phyloP scores from a whole-genome alignment of 2,797 vertebrate genomes.

The Periparus ater region DNA sequence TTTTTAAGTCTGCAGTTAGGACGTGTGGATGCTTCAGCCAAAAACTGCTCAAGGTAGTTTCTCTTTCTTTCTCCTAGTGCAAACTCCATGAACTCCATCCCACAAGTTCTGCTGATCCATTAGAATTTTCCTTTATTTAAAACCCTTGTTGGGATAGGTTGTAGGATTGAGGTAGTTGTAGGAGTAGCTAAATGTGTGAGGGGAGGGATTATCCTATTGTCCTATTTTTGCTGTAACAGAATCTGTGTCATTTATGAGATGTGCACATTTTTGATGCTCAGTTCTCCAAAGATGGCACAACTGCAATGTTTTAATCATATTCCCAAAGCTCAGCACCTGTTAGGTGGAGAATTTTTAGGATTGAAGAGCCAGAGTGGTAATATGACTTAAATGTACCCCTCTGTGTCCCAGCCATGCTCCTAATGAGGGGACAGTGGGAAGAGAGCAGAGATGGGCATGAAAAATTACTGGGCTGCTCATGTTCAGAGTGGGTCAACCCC shows the following conservation, averaged over 20 bases:
- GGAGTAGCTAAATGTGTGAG: not conserved
- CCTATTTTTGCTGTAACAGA: not conserved
- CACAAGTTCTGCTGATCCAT: not conserved
- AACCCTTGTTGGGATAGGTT: not conserved
- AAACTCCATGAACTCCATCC: not conserved
- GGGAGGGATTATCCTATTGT: not conserved
- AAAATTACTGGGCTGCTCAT: not conserved
- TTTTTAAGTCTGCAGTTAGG: not conserved
- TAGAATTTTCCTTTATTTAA: not conserved
- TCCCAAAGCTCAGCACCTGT: not conserved
- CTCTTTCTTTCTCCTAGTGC: not conserved
- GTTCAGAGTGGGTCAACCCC: not conserved
- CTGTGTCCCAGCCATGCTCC: not conserved
- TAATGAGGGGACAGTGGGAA: not conserved
- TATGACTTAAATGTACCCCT: not conserved
- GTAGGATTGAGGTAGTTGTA: not conserved
- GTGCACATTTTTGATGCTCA: not conserved
- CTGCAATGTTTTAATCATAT: not conserved
- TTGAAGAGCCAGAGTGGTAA: not conserved
- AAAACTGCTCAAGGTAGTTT: slow-evolving; percentile 34
- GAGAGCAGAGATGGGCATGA: not conserved
- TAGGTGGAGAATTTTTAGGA: not conserved
- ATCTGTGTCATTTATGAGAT: not conserved
- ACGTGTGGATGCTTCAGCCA: not conserved
- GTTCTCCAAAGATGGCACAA: not conserved